These are phyloP conservation scores for Hydrolagus colliei DNA, from an alignment of 2,797 vertebrate species.

Conservation along the genomic window DNA sequence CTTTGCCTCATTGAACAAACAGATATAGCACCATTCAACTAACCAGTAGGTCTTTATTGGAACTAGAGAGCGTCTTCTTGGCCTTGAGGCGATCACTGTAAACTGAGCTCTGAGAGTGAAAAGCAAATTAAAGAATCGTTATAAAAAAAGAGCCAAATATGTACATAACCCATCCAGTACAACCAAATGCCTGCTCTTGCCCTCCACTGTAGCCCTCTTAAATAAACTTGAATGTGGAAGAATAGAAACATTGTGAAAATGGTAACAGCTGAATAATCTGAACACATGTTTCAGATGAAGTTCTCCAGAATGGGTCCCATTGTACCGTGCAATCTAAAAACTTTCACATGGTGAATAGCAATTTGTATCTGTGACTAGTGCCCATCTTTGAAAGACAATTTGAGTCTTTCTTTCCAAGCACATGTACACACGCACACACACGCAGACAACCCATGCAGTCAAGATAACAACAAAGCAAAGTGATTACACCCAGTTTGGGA, in stretches of 20 bases:
- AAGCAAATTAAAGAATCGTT: slow-evolving; percentile 25
- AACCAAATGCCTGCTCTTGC: slow-evolving; percentile 13
- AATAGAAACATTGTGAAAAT: slow-evolving; percentile 33
- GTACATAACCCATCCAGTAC: background rate
- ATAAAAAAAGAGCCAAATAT: background rate
- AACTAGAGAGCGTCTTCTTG: slow-evolving; percentile 65
- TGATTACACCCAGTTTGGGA: slow-evolving; percentile 66
- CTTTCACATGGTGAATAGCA: background rate
- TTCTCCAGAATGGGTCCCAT: background rate
- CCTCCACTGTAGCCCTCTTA: background rate
- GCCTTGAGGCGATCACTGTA: slow-evolving; percentile 65
- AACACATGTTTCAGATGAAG: background rate
- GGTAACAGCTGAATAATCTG: slow-evolving; percentile 33
- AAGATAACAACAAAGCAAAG: background rate
- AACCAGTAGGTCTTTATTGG: slow-evolving; percentile 77
- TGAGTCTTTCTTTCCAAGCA: background rate
- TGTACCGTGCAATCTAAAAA: background rate
- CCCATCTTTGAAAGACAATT: background rate
- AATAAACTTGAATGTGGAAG: slow-evolving; percentile 9
- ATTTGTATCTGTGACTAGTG: background rate
- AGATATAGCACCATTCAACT: slow-evolving; percentile 49
- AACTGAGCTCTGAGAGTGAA: slow-evolving; percentile 67
- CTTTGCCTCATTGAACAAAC: background rate
- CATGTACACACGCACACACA: background rate
- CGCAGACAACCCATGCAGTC: background rate